Conservation (phyloP, 2,113 vertebrate species). For the western clawed frog (Xenopus tropicalis) region DNA sequence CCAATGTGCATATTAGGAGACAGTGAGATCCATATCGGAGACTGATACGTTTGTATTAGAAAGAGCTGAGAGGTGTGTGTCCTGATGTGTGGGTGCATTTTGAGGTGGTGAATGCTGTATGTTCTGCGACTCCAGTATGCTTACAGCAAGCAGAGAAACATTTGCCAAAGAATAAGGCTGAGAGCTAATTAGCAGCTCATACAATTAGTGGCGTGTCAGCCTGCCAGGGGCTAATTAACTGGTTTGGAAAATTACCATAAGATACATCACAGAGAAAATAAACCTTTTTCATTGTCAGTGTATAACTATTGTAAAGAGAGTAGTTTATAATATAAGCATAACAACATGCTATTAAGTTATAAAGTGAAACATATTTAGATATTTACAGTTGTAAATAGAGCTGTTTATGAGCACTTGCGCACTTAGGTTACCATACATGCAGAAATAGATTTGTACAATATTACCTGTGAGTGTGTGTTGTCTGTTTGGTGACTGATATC, state of each 20-base stretch:
- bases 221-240: slow-evolving; percentile 44
- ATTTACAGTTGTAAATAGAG: no score
- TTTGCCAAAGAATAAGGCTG: slow-evolving; percentile 29
- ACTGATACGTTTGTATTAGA: no score
- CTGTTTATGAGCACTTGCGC: no score
- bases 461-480: no score
- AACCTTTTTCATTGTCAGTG: slow-evolving; percentile 19
- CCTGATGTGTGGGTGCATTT: no score
- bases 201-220: slow-evolving; percentile 40
- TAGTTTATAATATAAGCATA: neutral
- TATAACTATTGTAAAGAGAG: neutral
- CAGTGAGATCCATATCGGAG: no score
- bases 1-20: no score
- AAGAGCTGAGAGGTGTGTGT: no score
- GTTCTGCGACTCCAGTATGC: neutral
- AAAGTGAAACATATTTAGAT: neutral
- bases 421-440: no score
- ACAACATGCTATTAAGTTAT: neutral
- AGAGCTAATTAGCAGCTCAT: slow-evolving; percentile 45
- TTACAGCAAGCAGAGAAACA: slow-evolving; percentile 14
- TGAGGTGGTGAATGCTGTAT: no score
- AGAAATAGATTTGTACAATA: no score
- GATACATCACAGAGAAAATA: slow-evolving; percentile 29
- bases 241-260: slow-evolving; percentile 43
- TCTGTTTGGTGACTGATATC: no score